These are phyloP conservation scores for Harpagus bidentatus DNA, from an alignment of 2,113 vertebrate species.

Conservation along the genomic window DNA sequence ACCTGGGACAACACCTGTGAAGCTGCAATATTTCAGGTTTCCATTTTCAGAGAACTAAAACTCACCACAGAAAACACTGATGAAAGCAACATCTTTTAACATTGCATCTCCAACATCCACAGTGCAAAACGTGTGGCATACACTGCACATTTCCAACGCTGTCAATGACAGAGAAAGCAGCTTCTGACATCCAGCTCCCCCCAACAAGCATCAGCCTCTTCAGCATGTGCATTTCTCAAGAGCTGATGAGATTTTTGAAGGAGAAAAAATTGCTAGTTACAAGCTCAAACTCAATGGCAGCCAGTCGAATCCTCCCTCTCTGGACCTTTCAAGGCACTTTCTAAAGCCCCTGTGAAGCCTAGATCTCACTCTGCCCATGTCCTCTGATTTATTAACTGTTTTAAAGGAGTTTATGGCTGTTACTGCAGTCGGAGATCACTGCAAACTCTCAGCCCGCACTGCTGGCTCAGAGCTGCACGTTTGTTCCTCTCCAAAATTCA, in stretches of 20 bases:
- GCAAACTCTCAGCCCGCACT: neutral
- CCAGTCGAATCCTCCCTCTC: neutral
- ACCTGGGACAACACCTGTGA: fast-evolving
- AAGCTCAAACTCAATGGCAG: neutral
- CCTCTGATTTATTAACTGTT: constrained; percentile 38
- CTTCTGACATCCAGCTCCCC: neutral
- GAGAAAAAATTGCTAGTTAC: neutral
- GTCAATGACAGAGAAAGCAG: neutral
- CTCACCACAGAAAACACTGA: neutral
- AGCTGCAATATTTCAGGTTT: neutral
- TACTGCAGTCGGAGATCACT: neutral
- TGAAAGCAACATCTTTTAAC: neutral
- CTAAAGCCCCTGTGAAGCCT: neutral
- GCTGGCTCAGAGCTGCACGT: neutral
- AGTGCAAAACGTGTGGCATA: fast-evolving
- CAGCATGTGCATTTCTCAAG: neutral
- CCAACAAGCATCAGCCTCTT: neutral
- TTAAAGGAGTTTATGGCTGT: neutral
- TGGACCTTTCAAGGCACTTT: neutral
- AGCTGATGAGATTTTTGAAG: neutral
- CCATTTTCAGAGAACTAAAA: neutral
- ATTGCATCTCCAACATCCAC: neutral
- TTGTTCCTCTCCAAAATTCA: constrained; percentile 44
- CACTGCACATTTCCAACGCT: fast-evolving
- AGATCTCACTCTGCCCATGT: neutral